Base-by-base conservation (phyloP, 1,140 invertebrate genomes). In the Drosophila pachea region DNA sequence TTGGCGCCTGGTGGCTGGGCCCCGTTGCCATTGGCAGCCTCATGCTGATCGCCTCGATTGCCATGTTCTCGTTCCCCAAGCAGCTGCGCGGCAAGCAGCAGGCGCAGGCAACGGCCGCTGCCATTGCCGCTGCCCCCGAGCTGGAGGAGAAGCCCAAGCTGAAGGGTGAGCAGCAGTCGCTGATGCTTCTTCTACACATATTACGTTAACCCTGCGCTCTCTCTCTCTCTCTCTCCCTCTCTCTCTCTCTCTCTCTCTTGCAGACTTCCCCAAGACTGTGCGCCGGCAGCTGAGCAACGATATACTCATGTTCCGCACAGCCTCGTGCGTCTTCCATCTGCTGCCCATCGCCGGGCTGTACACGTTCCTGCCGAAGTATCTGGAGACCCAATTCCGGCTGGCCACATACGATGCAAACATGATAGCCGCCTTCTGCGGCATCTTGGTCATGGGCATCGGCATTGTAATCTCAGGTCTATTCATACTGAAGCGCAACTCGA, bases 341-440 rank as follows among this genome's bases (percentile, higher is more conserved):
- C 91, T 98, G 79, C 96, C 96, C 42, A 96, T 97, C 73, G 95
- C 95, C 60, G 97, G 96, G 4, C 91, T 97, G 7, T 97, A 97
- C 90, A 97, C 96, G 43, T 98, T 98, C 90, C 91, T 98, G 76
- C 97, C 97, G 50, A 98, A 98, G 90, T 98, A 97, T 89, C 90
- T 98, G 70, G 96, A 98, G 91, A 95, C 94, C 49, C 96, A 97
- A 91, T 98, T 98, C 90, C 92, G 95, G 66, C 90, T 97, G 77
- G 93, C 96, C 11, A 95, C 96, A 48, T 94, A 95, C 88, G 93
- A 95, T 81, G 96, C 97, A 38, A 97, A 96, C 87, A 94, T 97
- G 92, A 94, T 98, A 78, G 95, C 96, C 90, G 97, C 95, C 82
- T 93, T 97, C 73, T 96, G 95, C 68, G 97, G 97, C 67, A 97